Evolutionary conservation across 2,797 vertebrate genomes (phyloP).

Genomic region (Cossypha niveicapilla): DNA sequence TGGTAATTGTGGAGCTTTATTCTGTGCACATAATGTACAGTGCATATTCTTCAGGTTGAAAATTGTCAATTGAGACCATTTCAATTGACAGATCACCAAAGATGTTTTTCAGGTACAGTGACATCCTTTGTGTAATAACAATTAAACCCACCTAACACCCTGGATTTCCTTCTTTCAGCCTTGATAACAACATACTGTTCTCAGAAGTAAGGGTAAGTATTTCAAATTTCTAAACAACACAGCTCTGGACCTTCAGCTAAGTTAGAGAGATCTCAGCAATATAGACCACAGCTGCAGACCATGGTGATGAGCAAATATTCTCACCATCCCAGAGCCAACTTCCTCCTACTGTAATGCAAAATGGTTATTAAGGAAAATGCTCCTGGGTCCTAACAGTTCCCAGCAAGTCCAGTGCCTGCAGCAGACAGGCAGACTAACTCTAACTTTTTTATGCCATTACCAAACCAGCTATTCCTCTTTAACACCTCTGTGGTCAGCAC

Average conservation of each 20-base stretch:
- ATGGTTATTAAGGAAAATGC: background rate
- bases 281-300: background rate
- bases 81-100: background rate
- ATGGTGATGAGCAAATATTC: background rate
- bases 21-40: background rate
- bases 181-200: background rate
- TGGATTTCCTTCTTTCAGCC: background rate
- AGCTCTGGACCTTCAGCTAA: background rate
- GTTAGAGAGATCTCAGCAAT: background rate
- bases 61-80: background rate
- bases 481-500: conserved; percentile 9
- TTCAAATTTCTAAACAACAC: background rate
- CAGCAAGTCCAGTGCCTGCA: background rate
- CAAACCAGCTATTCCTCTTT: conserved; percentile 53
- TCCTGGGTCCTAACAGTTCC: background rate
- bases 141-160: background rate
- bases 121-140: background rate
- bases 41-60: background rate
- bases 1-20: background rate
- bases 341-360: background rate
- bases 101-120: background rate
- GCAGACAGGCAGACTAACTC: background rate
- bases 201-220: background rate
- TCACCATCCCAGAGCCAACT: background rate
- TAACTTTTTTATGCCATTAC: background rate